Evolutionary conservation across 2,113 vertebrate species (phyloP), one percentile per base, ranked within the genome.

Genomic region (Mesitornis unicolor): DNA sequence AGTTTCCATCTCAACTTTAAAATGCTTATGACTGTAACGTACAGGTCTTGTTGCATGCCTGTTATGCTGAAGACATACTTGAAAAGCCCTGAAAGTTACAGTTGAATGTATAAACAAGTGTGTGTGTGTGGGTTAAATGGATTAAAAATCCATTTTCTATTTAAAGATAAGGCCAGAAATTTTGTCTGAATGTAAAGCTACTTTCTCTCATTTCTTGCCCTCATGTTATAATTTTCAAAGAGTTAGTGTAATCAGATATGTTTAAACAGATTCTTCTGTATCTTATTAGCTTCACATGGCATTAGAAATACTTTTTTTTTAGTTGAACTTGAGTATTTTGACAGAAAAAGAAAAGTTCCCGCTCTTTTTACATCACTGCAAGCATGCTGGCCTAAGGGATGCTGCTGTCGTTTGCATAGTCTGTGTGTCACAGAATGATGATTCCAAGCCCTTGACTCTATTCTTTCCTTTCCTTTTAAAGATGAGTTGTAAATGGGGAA

Each of bases 391-490:
- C 40, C 85, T 48, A 85, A 51, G 13, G 29, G 35, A 29, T 76
- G 33, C 48, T 82, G 56, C 33, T 67, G 47, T 38, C 3, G 0
- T 56, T 90, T 56, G 48, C 2, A 1, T 22, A 24, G 7, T 57
- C 16, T 19, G 0, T 56, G 70, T 68, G 35, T 24, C 78, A 65
- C 43, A 74, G 80, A 85, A 76, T 1, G 4, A 24, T 89, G 56
- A 28, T n/a, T 75, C 3, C 2, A 87, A 87, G 63, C 40, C 60
- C 17, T 95, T 70, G 18, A 16, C 38, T 87, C 5, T 77, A 3
- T 33, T 86, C 11, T 92, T 90, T 67, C 17, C 13, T 43, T 57
- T 78, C 53, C 26, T 83, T 88, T 56, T 79, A 75, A 90, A 71
- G 29, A 47, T 35, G 12, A 79, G 11, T 63, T 70, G 13, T 68